These are phyloP conservation scores for Lytechinus pictus DNA, from an alignment of 35 echinoderm and acorn worm genomes.

Conservation along the genomic window DNA sequence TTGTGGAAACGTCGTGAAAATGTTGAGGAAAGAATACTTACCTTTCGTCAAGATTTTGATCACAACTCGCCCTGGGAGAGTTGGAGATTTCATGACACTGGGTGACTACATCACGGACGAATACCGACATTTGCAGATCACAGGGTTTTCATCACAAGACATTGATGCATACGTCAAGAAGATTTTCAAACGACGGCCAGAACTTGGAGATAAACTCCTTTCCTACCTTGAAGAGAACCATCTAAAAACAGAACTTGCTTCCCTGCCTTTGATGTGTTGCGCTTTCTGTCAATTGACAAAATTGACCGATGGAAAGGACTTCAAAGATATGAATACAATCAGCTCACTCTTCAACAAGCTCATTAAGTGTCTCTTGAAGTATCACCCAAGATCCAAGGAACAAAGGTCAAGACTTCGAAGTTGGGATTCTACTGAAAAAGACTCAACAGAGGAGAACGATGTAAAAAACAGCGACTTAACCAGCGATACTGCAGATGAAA, in stretches of 20 bases:
- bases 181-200: slow-evolving; percentile 23
- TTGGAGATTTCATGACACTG: slow-evolving; percentile 33
- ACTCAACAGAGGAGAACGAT: not conserved
- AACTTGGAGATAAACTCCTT: slow-evolving; percentile 19
- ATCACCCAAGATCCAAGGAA: slow-evolving; percentile 7
- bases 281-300: slow-evolving; percentile 56
- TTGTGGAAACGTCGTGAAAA: slow-evolving; percentile 53
- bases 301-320: slow-evolving; percentile 57
- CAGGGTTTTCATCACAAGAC: slow-evolving; percentile 38
- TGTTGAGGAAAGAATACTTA: slow-evolving; percentile 47
- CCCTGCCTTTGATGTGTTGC: slow-evolving; percentile 34
- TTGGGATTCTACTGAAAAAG: not conserved
- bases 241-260: slow-evolving; percentile 26
- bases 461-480: not conserved
- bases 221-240: slow-evolving; percentile 46
- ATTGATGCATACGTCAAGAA: slow-evolving; percentile 54
- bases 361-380: slow-evolving; percentile 16
- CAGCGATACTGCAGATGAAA: not conserved
- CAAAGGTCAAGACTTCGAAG: not conserved
- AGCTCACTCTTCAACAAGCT: slow-evolving; percentile 28
- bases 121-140: slow-evolving; percentile 55
- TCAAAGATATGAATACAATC: slow-evolving; percentile 58
- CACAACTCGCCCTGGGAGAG: slow-evolving; percentile 55
- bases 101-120: slow-evolving; percentile 6
- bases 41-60: slow-evolving; percentile 33